These are phyloP conservation scores for Rhabdomys dilectus DNA, from an alignment of 2,113 vertebrate genomes.

Conservation along the genomic window DNA sequence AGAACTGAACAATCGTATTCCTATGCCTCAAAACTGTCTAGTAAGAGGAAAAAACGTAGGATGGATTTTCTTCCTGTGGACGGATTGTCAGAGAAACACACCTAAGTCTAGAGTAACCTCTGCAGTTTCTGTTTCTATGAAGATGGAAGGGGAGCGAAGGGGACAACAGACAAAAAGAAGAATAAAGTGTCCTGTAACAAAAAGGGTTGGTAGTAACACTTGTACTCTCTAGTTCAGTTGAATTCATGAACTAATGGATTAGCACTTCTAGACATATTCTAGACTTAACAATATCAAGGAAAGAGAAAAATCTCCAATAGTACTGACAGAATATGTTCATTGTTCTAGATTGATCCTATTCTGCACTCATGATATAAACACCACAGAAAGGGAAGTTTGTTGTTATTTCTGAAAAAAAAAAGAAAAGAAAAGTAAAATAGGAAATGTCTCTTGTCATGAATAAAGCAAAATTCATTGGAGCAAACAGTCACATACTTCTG, in stretches of 20 bases:
- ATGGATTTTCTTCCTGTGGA: neutral
- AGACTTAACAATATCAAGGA: neutral
- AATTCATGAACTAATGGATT: neutral
- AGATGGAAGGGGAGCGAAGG: fast-evolving
- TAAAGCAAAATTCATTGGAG: constrained; percentile 27
- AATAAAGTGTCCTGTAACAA: neutral
- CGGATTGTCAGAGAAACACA: fast-evolving
- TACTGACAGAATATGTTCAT: neutral
- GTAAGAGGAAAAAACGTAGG: constrained; percentile 4
- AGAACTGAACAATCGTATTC: neutral
- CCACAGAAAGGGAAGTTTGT: neutral
- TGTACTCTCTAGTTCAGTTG: neutral
- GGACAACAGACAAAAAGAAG: neutral
- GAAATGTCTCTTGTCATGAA: neutral
- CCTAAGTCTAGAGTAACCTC: neutral
- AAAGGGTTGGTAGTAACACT: neutral
- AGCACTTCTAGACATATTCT: neutral
- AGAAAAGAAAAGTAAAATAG: constrained; percentile 4
- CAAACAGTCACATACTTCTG: neutral
- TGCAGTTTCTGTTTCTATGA: constrained; percentile 9
- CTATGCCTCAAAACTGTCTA: neutral
- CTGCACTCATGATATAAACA: neutral
- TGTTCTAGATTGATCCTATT: neutral
- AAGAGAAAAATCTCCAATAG: neutral
- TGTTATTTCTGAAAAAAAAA: neutral